phyloP scores from a whole-genome alignment of 1,140 invertebrate genomes.

The Pseudomyrmex flavicornis region DNA sequence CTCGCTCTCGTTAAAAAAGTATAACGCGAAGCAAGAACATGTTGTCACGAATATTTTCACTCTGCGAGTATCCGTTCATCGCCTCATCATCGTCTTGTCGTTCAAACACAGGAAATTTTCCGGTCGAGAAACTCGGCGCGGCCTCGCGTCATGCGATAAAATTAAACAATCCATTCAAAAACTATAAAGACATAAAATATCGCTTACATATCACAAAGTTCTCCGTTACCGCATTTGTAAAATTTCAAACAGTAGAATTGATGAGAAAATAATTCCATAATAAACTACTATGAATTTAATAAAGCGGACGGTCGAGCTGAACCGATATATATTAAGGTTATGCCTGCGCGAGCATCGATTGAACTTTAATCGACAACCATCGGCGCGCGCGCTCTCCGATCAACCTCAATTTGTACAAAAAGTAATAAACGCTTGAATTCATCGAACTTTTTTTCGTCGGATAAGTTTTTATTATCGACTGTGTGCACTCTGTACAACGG shows the following conservation, averaged over 20 bases:
- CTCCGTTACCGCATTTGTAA: neutral
- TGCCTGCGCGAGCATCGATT: neutral
- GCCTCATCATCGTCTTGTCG: neutral
- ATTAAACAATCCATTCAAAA: neutral
- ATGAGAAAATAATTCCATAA: conserved; percentile 31
- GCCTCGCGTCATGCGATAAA: neutral
- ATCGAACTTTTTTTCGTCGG: neutral
- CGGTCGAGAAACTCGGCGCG: neutral
- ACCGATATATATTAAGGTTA: conserved; percentile 2
- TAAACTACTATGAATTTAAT: conserved; percentile 20
- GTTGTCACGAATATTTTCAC: conserved; percentile 22
- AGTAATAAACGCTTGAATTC: conserved; percentile 6
- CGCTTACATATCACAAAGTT: neutral
- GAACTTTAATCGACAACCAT: conserved; percentile 29
- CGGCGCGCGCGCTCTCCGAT: neutral
- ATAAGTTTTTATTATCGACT: neutral
- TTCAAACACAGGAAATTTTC: conserved; percentile 8
- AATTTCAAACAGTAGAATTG: neutral
- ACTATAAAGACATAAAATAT: neutral
- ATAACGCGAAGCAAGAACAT: neutral
- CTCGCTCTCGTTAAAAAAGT: conserved; percentile 35
- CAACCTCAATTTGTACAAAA: neutral
- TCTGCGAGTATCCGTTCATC: neutral
- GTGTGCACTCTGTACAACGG: neutral
- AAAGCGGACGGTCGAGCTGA: neutral